phyloP scores from a whole-genome alignment of 1,140 invertebrate genomes.

The Neodiprion fabricii region DNA sequence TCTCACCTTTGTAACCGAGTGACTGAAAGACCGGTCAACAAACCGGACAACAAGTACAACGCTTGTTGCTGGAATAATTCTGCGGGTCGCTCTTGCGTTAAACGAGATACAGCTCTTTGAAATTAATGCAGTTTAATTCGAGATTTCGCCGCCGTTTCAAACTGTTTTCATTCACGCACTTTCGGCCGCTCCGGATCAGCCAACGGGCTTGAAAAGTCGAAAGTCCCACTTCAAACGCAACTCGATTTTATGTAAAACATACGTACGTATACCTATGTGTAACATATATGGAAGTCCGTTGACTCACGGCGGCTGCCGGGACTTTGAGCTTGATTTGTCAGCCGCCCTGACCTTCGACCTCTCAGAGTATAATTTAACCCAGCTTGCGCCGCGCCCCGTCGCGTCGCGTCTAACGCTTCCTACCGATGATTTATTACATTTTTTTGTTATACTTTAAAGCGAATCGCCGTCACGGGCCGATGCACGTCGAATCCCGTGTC shows the following conservation, averaged over 20 bases:
- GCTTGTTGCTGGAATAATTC: too few species aligned
- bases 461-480: not conserved
- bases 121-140: too few species aligned
- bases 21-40: not conserved
- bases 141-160: too few species aligned
- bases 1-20: too few species aligned
- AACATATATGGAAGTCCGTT: too few species aligned
- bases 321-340: slow-evolving; percentile 7
- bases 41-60: not conserved
- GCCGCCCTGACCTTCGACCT: not conserved
- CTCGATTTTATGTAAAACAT: not conserved
- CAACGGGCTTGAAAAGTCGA: too few species aligned
- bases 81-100: too few species aligned
- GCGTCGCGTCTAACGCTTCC: not conserved
- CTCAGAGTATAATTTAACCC: not conserved
- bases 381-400: not conserved
- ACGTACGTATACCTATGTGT: not conserved
- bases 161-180: not conserved
- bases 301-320: not conserved
- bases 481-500: not conserved
- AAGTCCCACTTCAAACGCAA: too few species aligned
- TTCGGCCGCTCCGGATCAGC: not conserved
- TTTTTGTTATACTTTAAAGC: not conserved
- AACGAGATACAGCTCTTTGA: too few species aligned
- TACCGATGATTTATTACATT: not conserved